Percentiles rank a stretch among this genome's conserved stretches.
Conservation (phyloP, 2,113 vertebrate species). For the Suricata suricatta region DNA sequence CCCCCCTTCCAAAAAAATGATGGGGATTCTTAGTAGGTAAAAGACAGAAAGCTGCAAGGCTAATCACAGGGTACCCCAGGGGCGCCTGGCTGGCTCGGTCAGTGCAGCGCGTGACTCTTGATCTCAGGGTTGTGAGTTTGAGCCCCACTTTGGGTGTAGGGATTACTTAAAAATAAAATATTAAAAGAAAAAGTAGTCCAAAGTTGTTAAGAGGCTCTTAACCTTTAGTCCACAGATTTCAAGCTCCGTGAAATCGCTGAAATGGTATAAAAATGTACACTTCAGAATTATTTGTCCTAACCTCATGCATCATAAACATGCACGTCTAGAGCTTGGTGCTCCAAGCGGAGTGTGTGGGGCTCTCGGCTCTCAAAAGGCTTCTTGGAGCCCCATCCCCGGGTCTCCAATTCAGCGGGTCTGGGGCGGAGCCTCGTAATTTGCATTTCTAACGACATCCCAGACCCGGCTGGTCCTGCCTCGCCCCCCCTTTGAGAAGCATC, state of each 20-base stretch:
- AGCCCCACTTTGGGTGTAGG: background rate
- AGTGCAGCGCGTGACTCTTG: background rate
- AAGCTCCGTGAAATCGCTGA: background rate
- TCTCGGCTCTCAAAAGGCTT: background rate
- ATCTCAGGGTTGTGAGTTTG: background rate
- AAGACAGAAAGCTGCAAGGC: background rate
- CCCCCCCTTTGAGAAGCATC: background rate
- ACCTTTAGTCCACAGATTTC: background rate
- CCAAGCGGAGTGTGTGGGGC: background rate
- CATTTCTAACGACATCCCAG: background rate
- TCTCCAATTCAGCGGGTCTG: background rate
- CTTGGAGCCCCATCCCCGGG: background rate
- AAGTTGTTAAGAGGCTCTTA: conserved; percentile 10
- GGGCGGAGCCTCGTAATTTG: background rate
- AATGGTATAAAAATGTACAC: background rate
- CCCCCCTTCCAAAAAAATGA: background rate
- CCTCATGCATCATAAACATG: background rate
- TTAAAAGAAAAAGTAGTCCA: background rate
- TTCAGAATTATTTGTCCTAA: background rate
- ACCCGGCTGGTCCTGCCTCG: background rate
- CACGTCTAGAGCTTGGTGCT: background rate
- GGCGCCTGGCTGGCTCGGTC: background rate
- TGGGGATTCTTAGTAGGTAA: background rate
- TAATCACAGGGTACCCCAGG: background rate
- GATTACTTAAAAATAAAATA: background rate